Percentiles rank a stretch among this genome's conserved stretches.
These are phyloP conservation scores for Ypsolopha sequella DNA, from an alignment of 2,888 invertebrate species.

Conservation along the genomic window DNA sequence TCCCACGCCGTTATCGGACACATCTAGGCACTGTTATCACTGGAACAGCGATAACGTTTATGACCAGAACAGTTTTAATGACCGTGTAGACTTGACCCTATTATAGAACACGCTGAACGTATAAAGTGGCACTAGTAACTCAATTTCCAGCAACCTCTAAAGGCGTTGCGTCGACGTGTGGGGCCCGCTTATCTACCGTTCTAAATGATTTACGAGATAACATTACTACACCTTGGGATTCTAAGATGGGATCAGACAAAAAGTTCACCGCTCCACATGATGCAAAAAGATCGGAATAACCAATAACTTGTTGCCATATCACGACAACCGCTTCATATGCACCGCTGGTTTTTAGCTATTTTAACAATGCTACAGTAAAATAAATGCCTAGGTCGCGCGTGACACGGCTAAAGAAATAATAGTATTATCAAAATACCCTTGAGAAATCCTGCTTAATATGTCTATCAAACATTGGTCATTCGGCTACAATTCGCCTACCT, in stretches of 20 bases:
- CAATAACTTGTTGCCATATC: constrained; percentile 26
- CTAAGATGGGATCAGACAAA: too few relatives aligned
- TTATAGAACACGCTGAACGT: too few relatives aligned
- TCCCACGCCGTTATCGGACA: constrained; percentile 13
- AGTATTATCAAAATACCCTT: constrained; percentile 27
- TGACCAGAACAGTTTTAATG: constrained; percentile 13
- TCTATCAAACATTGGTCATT: background rate
- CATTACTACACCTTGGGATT: too few relatives aligned
- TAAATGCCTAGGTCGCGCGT: constrained; percentile 54
- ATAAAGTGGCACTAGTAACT: too few relatives aligned
- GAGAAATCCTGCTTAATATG: constrained; percentile 27
- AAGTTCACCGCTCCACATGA: background rate
- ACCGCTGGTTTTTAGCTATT: constrained; percentile 1
- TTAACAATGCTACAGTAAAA: constrained; percentile 4
- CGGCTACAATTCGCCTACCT: constrained; percentile 25
- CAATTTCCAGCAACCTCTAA: too few relatives aligned
- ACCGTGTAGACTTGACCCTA: background rate
- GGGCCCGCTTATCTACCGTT: too few relatives aligned
- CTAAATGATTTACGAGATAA: too few relatives aligned
- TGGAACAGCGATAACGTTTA: constrained; percentile 18
- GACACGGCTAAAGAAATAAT: constrained; percentile 24
- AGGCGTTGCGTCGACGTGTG: too few relatives aligned
- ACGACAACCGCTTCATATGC: constrained; percentile 14
- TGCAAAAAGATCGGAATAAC: background rate
- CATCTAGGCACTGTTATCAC: constrained; percentile 20